Conservation (phyloP, 2,797 vertebrate genomes). For the Bryconaethiops microstoma region DNA sequence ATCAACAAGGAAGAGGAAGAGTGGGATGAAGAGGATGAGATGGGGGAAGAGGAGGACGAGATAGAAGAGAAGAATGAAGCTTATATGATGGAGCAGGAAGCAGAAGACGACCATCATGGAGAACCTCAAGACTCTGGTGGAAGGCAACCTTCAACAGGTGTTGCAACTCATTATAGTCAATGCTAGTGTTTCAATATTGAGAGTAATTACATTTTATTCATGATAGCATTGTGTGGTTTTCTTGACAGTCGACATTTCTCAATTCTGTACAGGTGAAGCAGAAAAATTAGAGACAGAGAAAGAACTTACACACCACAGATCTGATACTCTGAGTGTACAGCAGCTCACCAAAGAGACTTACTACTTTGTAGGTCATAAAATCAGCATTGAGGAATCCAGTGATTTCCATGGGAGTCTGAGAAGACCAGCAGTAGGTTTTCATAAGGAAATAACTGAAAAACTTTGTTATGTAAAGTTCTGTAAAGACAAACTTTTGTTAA, state of each 20-base stretch:
- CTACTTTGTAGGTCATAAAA: slow-evolving; percentile 79
- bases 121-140: not conserved
- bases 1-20: not conserved
- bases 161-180: not conserved
- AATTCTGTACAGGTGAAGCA: not conserved
- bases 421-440: slow-evolving; percentile 83
- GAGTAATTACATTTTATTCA: not conserved
- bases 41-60: not conserved
- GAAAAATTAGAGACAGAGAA: slow-evolving; percentile 44
- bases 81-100: slow-evolving; percentile 2
- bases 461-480: not conserved
- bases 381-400: slow-evolving; percentile 85
- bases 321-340: slow-evolving; percentile 37
- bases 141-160: not conserved
- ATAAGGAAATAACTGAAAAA: not conserved
- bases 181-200: not conserved
- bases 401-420: slow-evolving; percentile 81
- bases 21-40: not conserved
- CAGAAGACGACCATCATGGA: not conserved
- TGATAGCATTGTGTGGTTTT: not conserved
- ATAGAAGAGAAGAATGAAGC: slow-evolving; percentile 3
- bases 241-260: not conserved
- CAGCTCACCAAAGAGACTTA: slow-evolving; percentile 80
- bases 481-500: no score
- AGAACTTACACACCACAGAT: slow-evolving; percentile 71